These are phyloP conservation scores for Drosophila mimica DNA, from an alignment of 2,888 invertebrate species.

Conservation along the genomic window DNA sequence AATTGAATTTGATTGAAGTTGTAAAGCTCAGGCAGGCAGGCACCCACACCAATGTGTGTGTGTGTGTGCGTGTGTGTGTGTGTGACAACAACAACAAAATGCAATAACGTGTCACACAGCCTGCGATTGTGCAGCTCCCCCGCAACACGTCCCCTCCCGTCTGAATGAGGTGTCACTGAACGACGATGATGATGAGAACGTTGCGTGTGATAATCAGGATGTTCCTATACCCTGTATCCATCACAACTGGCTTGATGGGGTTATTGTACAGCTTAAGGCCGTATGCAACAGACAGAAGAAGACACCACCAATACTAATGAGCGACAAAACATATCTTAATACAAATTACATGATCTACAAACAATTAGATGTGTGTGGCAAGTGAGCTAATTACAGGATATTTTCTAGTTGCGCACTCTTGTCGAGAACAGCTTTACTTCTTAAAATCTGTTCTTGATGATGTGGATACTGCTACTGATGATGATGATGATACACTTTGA, in stretches of 20 bases:
- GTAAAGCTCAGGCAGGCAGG: conserved; percentile 74
- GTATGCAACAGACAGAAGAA: not conserved
- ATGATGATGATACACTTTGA: conserved; percentile 57
- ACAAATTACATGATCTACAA: not conserved
- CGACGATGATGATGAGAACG: conserved; percentile 15
- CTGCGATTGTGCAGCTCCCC: conserved; percentile 7
- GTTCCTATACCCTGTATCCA: not conserved
- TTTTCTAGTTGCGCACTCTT: not conserved
- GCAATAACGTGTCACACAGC: conserved; percentile 67
- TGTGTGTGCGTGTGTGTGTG: conserved; percentile 10
- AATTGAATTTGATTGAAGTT: conserved; percentile 81
- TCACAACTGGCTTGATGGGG: not conserved
- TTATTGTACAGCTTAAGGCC: not conserved
- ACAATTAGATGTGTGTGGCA: not conserved
- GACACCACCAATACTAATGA: not conserved
- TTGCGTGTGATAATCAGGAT: conserved; percentile 8
- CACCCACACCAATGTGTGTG: conserved; percentile 8
- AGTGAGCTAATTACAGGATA: not conserved
- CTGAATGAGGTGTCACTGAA: conserved; percentile 57
- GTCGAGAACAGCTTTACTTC: not conserved
- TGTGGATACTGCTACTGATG: conserved; percentile 17
- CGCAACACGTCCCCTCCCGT: conserved; percentile 5
- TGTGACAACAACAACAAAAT: conserved; percentile 59
- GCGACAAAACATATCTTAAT: too few species aligned
- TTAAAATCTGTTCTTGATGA: conserved; percentile 3